Evolutionary conservation across 2,888 invertebrate species (phyloP), one percentile per base, ranked within the genome.

Genomic region (Pollenia amentaria): DNA sequence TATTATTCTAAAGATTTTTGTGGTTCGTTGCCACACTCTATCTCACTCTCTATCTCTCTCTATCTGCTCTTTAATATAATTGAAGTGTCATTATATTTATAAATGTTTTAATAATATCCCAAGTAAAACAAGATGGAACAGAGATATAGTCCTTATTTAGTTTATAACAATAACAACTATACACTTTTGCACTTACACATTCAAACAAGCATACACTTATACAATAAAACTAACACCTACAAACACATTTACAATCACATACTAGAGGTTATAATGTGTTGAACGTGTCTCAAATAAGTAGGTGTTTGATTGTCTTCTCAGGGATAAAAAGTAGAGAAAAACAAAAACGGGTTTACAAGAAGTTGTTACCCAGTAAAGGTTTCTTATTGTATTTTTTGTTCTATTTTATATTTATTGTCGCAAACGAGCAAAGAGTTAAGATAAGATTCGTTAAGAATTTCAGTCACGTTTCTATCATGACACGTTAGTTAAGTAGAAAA

Each of bases 401-500:
- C 46, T 75, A 73, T 82, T 76, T 81, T 60, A 67, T 73, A 81
- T 70, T 80, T 81, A 70, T 76, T 80, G 70, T 51, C 67, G 73
- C 42, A 78, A 80, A 60, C 78, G 82, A 86, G 62, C 78, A 78
- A 82, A 82, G 82, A 86, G 86, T 86, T 86, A 76, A 75, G 78
- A 83, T 86, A 84, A 79, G 78, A 73, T 84, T 73, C 79, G 40
- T 67, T 84, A 62, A 29, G 38, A 18, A 81, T 81, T 80, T 81
- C 18, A 64, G 87, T 87, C 87, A 87, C 87, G 87, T 81, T 46
- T 62, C 67, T 57, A 73, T 53, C 80, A 84, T 73, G 80, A 84
- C 87, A 87, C 87, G 84, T 84, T 81, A 84, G 72, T 84, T 87
- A 81, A 81, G 75, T 81, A 73, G 14, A 83, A 86, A 86, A 70